Conservation (phyloP, 2,113 vertebrate species). For the Steatornis caripensis region DNA sequence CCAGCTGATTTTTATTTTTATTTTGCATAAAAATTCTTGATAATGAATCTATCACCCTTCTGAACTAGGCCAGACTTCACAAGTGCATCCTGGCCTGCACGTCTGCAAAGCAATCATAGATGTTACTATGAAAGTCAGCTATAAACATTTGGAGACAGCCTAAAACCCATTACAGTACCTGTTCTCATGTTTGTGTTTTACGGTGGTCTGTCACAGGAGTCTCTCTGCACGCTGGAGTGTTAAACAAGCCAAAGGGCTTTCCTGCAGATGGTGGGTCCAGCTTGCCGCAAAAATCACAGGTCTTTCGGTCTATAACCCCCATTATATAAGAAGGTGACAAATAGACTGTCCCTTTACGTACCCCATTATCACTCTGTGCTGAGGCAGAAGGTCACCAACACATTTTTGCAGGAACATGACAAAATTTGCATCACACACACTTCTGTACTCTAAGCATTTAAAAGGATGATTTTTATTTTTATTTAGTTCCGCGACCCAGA, state of each 20-base stretch:
- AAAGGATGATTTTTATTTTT: neutral
- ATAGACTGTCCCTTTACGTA: neutral
- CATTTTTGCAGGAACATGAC: neutral
- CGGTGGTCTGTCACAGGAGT: neutral
- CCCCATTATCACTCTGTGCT: neutral
- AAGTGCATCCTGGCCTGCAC: neutral
- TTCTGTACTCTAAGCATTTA: neutral
- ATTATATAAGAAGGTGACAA: neutral
- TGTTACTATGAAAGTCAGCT: neutral
- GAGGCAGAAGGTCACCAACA: neutral
- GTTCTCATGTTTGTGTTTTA: neutral
- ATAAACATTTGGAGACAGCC: neutral
- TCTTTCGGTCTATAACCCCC: accelerated
- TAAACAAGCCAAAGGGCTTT: neutral
- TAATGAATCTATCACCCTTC: neutral
- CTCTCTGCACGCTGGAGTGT: neutral
- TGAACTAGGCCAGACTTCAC: neutral
- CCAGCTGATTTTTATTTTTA: too few relatives aligned
- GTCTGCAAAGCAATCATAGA: neutral
- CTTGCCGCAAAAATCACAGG: neutral
- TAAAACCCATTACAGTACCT: neutral
- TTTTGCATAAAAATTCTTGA: neutral
- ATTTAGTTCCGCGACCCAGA: accelerated
- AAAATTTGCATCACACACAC: too few relatives aligned
- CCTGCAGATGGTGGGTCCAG: neutral